phyloP scores from a whole-genome alignment of 2,113 vertebrate species.

The Emydura subglobosa region DNA sequence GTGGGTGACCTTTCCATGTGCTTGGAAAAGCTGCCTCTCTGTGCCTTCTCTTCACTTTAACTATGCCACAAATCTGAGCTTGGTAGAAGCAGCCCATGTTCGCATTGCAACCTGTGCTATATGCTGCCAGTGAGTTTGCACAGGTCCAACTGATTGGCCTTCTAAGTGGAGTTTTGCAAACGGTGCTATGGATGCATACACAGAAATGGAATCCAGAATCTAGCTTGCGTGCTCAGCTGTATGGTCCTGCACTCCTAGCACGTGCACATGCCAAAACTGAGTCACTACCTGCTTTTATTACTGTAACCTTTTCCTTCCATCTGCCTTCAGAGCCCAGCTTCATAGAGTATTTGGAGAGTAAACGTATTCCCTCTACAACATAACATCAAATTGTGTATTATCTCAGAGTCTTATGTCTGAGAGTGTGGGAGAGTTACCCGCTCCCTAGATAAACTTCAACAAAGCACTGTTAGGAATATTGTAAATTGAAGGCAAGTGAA shows the following conservation, averaged over 20 bases:
- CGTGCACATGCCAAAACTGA: neutral
- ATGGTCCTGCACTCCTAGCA: neutral
- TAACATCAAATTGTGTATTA: neutral
- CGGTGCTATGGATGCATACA: neutral
- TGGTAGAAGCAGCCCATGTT: neutral
- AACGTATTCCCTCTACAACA: neutral
- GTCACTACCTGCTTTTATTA: rapidly evolving
- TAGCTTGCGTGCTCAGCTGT: no score
- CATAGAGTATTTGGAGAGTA: neutral
- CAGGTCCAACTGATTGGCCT: neutral
- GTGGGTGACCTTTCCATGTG: neutral
- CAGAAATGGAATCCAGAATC: neutral
- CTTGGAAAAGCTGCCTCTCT: neutral
- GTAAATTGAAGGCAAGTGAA: neutral
- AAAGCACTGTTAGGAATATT: neutral
- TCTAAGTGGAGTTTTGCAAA: neutral
- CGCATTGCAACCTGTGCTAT: neutral
- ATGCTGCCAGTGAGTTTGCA: neutral
- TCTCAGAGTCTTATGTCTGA: neutral
- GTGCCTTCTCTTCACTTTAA: neutral
- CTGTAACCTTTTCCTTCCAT: rapidly evolving
- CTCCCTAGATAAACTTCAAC: neutral
- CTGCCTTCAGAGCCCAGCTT: neutral
- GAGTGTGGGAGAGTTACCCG: neutral
- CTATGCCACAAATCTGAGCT: neutral